Conservation (phyloP, 2,113 vertebrate species). For the Eulemur macaco region DNA sequence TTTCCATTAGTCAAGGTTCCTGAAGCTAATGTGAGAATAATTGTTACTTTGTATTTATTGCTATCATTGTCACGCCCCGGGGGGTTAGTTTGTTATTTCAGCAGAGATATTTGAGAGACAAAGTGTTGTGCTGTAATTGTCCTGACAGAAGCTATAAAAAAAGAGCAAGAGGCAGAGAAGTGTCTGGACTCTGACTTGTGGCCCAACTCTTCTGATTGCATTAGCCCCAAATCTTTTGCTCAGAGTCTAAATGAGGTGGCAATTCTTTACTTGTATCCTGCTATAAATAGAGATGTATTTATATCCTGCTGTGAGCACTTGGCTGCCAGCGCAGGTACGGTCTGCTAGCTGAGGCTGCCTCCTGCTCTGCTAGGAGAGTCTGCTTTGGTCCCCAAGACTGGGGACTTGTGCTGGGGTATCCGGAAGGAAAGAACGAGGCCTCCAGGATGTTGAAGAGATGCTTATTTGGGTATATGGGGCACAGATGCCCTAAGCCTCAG, state of each 20-base stretch:
- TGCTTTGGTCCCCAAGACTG: background rate
- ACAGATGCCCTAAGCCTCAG: background rate
- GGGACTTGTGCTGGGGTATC: background rate
- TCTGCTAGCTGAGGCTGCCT: background rate
- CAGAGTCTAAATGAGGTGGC: background rate
- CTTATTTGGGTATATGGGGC: background rate
- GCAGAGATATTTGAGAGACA: constrained; percentile 5
- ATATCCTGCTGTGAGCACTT: background rate
- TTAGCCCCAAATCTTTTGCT: background rate
- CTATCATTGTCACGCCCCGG: constrained; percentile 10
- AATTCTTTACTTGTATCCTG: background rate
- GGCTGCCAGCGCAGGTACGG: too few species aligned
- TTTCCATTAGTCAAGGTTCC: constrained; percentile 40
- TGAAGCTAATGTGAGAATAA: constrained; percentile 46
- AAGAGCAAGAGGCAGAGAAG: background rate
- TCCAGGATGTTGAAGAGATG: background rate
- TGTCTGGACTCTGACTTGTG: background rate
- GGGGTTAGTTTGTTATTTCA: constrained; percentile 57
- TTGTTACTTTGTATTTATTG: constrained; percentile 55
- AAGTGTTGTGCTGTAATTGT: background rate
- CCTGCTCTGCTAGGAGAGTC: background rate
- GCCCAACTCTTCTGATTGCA: background rate
- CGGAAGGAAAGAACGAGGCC: background rate
- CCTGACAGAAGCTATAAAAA: background rate
- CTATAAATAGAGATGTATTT: constrained; percentile 2